Percentiles rank a stretch among this genome's conserved stretches.
Evolutionary conservation across 2,888 invertebrate genomes (phyloP).

Genomic region (Tortrix viridana): DNA sequence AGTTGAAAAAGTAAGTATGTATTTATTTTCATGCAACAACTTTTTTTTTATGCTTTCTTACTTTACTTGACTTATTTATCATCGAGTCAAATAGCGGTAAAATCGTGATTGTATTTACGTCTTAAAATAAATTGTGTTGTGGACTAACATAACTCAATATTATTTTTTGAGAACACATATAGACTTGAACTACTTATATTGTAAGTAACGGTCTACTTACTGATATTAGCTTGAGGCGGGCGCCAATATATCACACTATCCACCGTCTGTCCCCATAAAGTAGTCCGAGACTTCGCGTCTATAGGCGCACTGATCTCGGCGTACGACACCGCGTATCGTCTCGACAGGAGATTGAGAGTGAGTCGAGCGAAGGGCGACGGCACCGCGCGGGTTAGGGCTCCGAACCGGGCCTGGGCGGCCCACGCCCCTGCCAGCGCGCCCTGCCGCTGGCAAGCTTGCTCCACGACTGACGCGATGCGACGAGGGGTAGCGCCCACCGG

Average conservation of each 20-base stretch:
- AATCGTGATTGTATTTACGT: too few species aligned
- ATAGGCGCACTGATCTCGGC: slow-evolving; percentile 82
- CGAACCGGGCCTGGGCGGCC: slow-evolving; percentile 76
- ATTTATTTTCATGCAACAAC: too few species aligned
- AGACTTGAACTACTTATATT: neutral
- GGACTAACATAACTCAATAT: too few species aligned
- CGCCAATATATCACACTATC: slow-evolving; percentile 88
- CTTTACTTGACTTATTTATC: too few species aligned
- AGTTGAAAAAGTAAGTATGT: too few species aligned
- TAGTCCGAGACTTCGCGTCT: slow-evolving; percentile 71
- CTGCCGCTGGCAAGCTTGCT: slow-evolving; percentile 72
- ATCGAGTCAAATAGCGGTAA: too few species aligned
- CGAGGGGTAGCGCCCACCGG: slow-evolving; percentile 80
- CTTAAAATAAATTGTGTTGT: too few species aligned
- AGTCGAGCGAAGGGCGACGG: slow-evolving; percentile 81
- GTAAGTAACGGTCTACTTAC: slow-evolving; percentile 72
- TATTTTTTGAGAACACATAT: too few species aligned
- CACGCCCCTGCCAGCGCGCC: slow-evolving; percentile 80
- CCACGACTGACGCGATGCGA: slow-evolving; percentile 64
- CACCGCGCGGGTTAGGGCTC: slow-evolving; percentile 85
- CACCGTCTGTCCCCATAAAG: slow-evolving; percentile 87
- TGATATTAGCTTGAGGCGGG: slow-evolving; percentile 90
- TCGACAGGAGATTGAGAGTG: slow-evolving; percentile 86
- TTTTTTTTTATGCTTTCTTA: too few species aligned
- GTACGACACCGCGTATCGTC: slow-evolving; percentile 87